A percentile compares a stretch with the other conserved stretches of the same genome.
Evolutionary conservation across 2,888 invertebrate species (phyloP).

Genomic region (Philhelius pedissequus): DNA sequence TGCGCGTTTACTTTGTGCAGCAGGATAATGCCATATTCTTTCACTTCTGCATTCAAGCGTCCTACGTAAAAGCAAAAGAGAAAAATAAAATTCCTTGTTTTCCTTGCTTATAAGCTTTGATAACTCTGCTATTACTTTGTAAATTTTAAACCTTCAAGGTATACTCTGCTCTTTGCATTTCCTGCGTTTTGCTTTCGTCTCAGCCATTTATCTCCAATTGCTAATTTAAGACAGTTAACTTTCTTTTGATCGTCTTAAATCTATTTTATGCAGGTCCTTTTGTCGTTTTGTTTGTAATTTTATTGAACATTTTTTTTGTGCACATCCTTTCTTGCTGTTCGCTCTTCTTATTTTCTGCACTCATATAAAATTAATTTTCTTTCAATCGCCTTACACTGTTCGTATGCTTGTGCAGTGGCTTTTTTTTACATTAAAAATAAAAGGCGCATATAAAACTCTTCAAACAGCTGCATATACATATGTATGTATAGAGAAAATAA

Average conservation of each 20-base stretch:
- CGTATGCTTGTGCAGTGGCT: neutral
- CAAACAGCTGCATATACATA: constrained; percentile 7
- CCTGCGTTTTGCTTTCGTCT: constrained; percentile 2
- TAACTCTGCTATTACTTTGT: constrained; percentile 18
- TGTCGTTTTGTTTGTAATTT: constrained; percentile 9
- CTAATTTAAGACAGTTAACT: constrained; percentile 60
- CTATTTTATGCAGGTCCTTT: neutral
- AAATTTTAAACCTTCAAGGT: constrained; percentile 21
- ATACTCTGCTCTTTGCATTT: neutral
- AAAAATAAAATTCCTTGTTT: neutral
- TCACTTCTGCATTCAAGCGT: neutral
- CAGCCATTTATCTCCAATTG: constrained; percentile 48
- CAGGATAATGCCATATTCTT: neutral
- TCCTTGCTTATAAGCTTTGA: neutral
- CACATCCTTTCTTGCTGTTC: neutral
- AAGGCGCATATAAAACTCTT: constrained; percentile 47
- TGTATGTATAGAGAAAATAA: neutral
- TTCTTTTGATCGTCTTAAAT: constrained; percentile 36
- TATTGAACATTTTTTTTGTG: constrained; percentile 21
- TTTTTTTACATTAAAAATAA: neutral
- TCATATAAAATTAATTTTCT: constrained; percentile 62
- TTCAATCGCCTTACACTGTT: constrained; percentile 46
- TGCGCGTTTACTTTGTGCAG: constrained; percentile 1
- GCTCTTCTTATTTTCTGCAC: constrained; percentile 35
- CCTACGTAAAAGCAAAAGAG: neutral